Evolutionary conservation across 1,140 invertebrate species (phyloP), one percentile per base, ranked within the genome.

Genomic region (Schmidtea mediterranea): DNA sequence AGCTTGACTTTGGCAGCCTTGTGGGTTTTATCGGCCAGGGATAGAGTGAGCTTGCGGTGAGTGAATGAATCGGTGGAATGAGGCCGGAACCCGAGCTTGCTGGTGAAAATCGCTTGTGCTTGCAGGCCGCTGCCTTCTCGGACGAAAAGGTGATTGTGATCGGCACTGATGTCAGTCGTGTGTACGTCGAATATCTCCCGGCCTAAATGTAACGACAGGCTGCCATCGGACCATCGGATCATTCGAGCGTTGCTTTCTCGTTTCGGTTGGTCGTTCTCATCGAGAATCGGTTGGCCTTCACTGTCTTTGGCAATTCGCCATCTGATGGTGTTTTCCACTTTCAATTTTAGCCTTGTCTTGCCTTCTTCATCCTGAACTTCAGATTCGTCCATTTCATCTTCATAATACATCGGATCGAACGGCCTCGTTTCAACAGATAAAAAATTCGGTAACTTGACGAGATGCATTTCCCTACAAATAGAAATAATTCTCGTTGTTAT

Each of bases 331-430:
- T 49, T 49, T 12, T 41, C 39, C 45, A 49, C 48, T 16, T 45
- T 41, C 10, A 71, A 54, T 54, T 71, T 71, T 15, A 69, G 51
- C 23, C 67, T 57, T n/a, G 62, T 58, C 52, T 86, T 68, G 57
- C 90, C 90, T 72, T 97, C 90, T 61, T 95, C 90, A 64, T 95
- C 87, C 45, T 92, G 69, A 0, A 84, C 83, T 68, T 95, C 87
- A 63, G 97, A 87, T 58, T 97, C 90, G 59, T 95, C 89, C 55
- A 95, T 84, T 70, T 97, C 90, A 70, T 95, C 89, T 68, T 97
- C 90, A 64, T 97, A 97, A 0, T 80, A 83, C 51, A 78, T 76
- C 1, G 76, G 73, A 64, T 95, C 87, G 62, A 92, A 98, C 0
- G 89, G 89, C 54, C 87, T 59, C 39, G 67, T 69, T 55, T 69